Conservation (phyloP, 2,797 vertebrate species). For the Carapus acus region DNA sequence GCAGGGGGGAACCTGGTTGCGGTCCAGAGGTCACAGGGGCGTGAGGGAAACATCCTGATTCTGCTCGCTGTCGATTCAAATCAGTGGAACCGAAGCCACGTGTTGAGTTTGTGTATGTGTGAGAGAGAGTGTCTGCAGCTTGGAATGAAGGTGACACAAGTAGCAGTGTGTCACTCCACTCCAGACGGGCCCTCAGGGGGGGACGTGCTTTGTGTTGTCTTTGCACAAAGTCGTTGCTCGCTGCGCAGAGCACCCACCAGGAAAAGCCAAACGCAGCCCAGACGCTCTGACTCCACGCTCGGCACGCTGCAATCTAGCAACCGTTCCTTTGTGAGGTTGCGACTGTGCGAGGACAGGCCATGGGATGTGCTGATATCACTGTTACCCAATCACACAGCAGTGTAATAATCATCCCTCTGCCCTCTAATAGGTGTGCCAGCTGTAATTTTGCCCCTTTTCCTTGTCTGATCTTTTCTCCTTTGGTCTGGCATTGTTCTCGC, state of each 20-base stretch:
- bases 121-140: not conserved
- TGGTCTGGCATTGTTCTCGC: conserved; percentile 23
- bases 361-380: conserved; percentile 31
- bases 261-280: conserved; percentile 4
- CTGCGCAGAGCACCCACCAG: not conserved
- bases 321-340: conserved; percentile 9
- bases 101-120: no score
- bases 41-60: no score
- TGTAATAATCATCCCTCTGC: conserved; percentile 39
- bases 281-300: conserved; percentile 16
- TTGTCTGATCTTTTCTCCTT: conserved; percentile 23
- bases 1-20: conserved; percentile 36
- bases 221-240: conserved; percentile 27
- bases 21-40: conserved; percentile 26
- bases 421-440: conserved; percentile 33
- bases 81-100: conserved; percentile 2
- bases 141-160: conserved; percentile 31
- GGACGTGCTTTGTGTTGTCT: conserved; percentile 17
- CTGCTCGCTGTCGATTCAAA: not conserved
- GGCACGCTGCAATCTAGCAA: conserved; percentile 11
- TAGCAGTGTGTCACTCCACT: conserved; percentile 20
- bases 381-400: conserved; percentile 42
- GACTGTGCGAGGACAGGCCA: conserved; percentile 1
- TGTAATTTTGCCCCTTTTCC: conserved; percentile 30
- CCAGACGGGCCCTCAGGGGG: conserved; percentile 10